Conservation (phyloP, 1,140 invertebrate genomes). For the Ostrea denselamellosa region DNA sequence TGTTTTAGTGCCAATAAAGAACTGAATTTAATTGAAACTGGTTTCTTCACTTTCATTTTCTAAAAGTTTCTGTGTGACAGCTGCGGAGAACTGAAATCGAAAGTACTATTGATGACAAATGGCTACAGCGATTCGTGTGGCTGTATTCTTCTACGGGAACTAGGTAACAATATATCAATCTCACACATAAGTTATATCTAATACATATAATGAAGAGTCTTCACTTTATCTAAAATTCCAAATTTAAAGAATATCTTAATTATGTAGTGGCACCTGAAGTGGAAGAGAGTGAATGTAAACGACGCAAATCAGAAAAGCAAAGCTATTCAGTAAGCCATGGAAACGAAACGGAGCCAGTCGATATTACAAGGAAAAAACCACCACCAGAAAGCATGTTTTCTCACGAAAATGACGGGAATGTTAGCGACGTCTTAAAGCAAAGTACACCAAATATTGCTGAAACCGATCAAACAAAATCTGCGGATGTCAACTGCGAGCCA, state of each 20-base stretch:
- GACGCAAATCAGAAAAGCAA: neutral
- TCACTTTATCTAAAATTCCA: no score
- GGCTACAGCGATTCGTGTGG: neutral
- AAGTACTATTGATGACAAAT: conserved; percentile 9
- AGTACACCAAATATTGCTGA: neutral
- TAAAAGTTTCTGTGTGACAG: neutral
- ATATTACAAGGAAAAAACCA: neutral
- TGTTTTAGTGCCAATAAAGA: no score
- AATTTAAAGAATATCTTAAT: no score
- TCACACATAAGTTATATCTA: no score
- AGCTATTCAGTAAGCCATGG: neutral
- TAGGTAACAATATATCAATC: neutral
- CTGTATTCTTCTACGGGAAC: neutral
- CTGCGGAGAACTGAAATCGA: neutral
- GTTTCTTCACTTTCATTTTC: neutral
- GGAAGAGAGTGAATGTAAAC: neutral
- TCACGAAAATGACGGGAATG: neutral
- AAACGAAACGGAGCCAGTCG: neutral
- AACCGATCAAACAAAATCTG: neutral
- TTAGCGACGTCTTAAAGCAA: neutral
- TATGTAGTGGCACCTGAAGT: neutral
- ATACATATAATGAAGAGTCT: no score
- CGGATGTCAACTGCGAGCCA: neutral
- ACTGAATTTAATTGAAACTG: no score
- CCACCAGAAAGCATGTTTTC: neutral